Base-by-base conservation (phyloP, 1,140 invertebrate species). In the Drosophila triauraria region DNA sequence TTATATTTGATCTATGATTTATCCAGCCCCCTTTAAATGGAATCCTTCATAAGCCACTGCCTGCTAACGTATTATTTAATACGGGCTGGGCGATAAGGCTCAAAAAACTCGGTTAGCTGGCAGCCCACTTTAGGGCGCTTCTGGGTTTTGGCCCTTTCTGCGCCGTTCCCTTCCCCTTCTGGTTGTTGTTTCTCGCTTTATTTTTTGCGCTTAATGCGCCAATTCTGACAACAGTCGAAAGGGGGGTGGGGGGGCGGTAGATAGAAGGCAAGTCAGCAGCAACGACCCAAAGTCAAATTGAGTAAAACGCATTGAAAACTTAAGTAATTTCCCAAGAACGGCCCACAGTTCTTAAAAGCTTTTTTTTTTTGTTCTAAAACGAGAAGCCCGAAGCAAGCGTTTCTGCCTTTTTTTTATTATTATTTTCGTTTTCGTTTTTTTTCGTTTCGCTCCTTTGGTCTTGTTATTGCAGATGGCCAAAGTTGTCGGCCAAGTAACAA, bases 301-400 rank as follows among this genome's bases (percentile, higher is more conserved):
- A 84, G 71, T 87, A 90, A 84, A 87, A 84, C 85, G 85, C 85
- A 88, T 87, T 87, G 77, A 87, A 87, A 87, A 87, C 80, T 90
- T 88, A 84, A 87, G 84, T 88, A 78, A 90, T 87, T 87, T 87
- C 57, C 71, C 44, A 67, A 74, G 83, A 60, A 79, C 75, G 65
- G 76, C 59, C 53, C 76, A 78, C 75, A 79, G 65, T 79, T 79
- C 75, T 72, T 78, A 79, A 79, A 79, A 79, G 76, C 75, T 80
- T 51, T 44, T 30, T 53, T 35, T 38, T 53, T 78, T 57, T 63
- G 23, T 63, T 75, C 58, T 63, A 61, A 54, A 64, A 50, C 43
- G 50, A 64, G 50, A 64, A 75, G 64, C 82, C 75, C 61, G 64
- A 59, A 80, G 80, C 70, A 61, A 76, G 58, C 48, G 48, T 44